phyloP scores from a whole-genome alignment of 35 echinoderm and acorn worm species.

The Anneissia japonica region DNA sequence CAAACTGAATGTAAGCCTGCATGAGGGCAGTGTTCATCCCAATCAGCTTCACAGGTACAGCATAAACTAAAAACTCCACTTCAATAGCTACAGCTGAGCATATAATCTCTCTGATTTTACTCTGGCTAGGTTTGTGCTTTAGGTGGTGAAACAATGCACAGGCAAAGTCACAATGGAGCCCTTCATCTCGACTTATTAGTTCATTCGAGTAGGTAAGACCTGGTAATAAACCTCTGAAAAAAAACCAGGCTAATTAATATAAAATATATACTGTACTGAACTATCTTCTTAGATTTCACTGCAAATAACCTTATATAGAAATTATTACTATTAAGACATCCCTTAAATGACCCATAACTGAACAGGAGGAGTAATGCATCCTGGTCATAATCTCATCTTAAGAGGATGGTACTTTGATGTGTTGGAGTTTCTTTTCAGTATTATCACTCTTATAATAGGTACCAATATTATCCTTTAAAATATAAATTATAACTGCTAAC shows the following conservation, averaged over 20 bases:
- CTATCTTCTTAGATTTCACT: too few relatives aligned
- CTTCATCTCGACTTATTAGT: conserved; percentile 88
- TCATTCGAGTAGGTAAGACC: conserved; percentile 94
- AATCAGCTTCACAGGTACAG: conserved; percentile 64
- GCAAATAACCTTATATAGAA: too few relatives aligned
- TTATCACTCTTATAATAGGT: too few relatives aligned
- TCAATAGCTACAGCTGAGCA: conserved; percentile 67
- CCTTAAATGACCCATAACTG: too few relatives aligned
- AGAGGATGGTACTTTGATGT: too few relatives aligned
- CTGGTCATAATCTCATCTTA: too few relatives aligned
- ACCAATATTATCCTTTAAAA: too few relatives aligned
- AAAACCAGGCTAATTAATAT: background rate
- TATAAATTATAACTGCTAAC: too few relatives aligned
- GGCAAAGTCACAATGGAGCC: conserved; percentile 96
- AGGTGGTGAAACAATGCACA: conserved; percentile 78
- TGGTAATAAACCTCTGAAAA: conserved; percentile 65
- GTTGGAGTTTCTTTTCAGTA: too few relatives aligned
- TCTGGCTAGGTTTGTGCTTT: conserved; percentile 33
- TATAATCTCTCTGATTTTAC: conserved; percentile 56
- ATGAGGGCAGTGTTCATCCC: conserved; percentile 88
- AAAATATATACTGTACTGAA: too few relatives aligned
- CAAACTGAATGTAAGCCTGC: conserved; percentile 86
- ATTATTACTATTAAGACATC: too few relatives aligned
- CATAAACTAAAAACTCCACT: conserved; percentile 63
- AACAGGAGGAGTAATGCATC: too few relatives aligned